A percentile compares a stretch with the other conserved stretches of the same genome.
Conservation (phyloP, 2,113 vertebrate species). For the Erythrocercus mccallii region DNA sequence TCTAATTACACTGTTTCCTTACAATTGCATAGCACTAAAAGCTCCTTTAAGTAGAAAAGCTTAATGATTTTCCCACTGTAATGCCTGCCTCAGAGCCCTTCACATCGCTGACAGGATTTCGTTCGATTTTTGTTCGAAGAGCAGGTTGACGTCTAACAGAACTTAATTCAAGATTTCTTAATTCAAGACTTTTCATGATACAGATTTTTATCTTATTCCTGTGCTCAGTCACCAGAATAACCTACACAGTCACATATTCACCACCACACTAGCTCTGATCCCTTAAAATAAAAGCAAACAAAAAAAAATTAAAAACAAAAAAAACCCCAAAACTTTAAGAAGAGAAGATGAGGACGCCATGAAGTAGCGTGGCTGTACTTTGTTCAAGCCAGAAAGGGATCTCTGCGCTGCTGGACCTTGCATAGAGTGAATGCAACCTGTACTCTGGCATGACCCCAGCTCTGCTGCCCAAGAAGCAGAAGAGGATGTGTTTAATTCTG, state of each 20-base stretch:
- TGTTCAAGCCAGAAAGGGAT: not conserved
- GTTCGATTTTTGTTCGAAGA: not conserved
- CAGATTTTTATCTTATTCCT: not conserved
- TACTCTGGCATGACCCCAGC: not conserved
- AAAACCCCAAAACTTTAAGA: too few relatives aligned
- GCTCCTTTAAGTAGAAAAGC: not conserved
- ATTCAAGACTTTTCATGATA: not conserved
- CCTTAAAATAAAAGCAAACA: not conserved
- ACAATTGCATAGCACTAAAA: not conserved
- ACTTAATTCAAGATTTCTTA: not conserved
- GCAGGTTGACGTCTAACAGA: not conserved
- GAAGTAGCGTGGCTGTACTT: not conserved
- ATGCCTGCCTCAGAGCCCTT: not conserved
- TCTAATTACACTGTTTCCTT: slow-evolving; percentile 32
- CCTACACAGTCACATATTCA: not conserved
- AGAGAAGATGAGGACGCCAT: accelerated
- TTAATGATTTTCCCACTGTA: not conserved
- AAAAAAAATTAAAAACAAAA: not conserved
- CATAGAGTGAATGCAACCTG: accelerated
- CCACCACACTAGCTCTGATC: not conserved
- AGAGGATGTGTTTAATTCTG: not conserved
- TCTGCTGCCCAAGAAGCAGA: slow-evolving; percentile 53
- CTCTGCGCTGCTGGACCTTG: not conserved
- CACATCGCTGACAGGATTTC: not conserved
- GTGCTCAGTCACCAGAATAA: not conserved